phyloP scores from a whole-genome alignment of 2,888 invertebrate genomes.

The Timandra comae region DNA sequence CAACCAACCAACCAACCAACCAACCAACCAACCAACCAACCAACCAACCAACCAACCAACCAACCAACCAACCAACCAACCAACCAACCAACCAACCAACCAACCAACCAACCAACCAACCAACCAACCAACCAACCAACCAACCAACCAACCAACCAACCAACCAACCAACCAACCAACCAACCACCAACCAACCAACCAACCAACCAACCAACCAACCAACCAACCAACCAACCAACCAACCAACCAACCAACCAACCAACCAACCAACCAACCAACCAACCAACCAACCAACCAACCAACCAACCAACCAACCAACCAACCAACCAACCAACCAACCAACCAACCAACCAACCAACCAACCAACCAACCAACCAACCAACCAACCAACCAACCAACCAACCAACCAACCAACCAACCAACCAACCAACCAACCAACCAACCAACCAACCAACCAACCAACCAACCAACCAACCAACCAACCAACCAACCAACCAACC shows the following conservation, averaged over 20 bases:
- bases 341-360: background rate
- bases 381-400: background rate
- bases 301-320: background rate
- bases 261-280: background rate
- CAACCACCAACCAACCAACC: too few species aligned
- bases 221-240: too few species aligned
- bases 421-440: background rate
- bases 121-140: too few species aligned
- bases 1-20: too few species aligned
- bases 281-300: background rate
- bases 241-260: constrained; percentile 1
- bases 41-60: too few species aligned
- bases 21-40: too few species aligned
- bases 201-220: too few species aligned
- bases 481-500: background rate
- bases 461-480: background rate
- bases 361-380: background rate
- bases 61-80: too few species aligned
- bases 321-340: background rate
- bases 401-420: background rate
- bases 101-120: too few species aligned
- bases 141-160: too few species aligned
- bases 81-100: too few species aligned
- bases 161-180: too few species aligned
- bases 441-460: background rate